Conservation (phyloP, 1,140 invertebrate species). For the Mya arenaria region DNA sequence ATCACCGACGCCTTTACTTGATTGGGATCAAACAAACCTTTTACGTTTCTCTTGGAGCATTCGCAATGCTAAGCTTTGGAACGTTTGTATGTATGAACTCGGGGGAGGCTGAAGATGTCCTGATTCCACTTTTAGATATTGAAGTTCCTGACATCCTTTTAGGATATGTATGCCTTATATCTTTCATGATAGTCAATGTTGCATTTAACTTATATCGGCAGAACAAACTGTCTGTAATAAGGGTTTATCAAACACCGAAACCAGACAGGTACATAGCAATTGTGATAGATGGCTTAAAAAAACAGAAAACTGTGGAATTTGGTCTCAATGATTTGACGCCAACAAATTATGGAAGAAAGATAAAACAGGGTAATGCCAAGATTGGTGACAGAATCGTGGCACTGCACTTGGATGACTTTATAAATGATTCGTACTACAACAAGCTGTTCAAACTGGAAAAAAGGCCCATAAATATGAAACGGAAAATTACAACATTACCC, state of each 20-base stretch:
- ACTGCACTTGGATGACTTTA: not conserved
- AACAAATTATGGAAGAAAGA: not conserved
- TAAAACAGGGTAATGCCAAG: not conserved
- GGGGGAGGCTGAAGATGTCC: not conserved
- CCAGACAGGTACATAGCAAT: constrained; percentile 8
- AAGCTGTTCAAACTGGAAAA: not conserved
- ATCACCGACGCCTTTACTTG: not conserved
- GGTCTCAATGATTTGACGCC: not conserved
- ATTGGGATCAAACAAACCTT: not conserved
- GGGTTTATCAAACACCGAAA: constrained; percentile 15
- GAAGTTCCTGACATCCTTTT: not conserved
- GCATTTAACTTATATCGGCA: not conserved
- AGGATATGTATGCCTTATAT: not conserved
- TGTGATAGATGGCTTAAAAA: not conserved
- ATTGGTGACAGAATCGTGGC: not conserved
- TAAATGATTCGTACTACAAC: not conserved
- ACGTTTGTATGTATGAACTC: not conserved
- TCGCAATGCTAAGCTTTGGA: not conserved
- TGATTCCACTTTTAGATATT: not conserved
- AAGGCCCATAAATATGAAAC: no score
- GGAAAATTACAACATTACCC: no score
- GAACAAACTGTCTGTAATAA: not conserved
- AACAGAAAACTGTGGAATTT: constrained; percentile 10
- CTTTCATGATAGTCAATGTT: not conserved
- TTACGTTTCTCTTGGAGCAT: not conserved